Conservation (phyloP, 2,888 invertebrate genomes). For the Clanis bilineata region DNA sequence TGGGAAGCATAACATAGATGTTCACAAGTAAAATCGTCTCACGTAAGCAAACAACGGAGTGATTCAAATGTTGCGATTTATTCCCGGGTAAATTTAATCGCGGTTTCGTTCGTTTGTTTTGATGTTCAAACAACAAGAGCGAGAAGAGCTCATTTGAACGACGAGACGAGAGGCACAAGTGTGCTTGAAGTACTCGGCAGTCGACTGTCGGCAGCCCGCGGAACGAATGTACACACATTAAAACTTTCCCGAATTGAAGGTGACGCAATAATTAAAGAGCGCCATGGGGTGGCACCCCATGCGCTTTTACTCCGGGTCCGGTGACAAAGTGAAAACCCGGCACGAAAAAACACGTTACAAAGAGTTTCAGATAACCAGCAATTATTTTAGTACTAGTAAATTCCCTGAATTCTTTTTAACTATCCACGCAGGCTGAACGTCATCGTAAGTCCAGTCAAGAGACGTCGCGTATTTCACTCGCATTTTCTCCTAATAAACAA, state of each 20-base stretch:
- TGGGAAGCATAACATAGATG: slow-evolving; percentile 12
- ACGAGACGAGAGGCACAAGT: slow-evolving; percentile 61
- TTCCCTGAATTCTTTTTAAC: no score
- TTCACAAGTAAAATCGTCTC: slow-evolving; percentile 25
- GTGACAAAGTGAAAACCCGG: not conserved
- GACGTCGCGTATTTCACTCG: not conserved
- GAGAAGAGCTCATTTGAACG: slow-evolving; percentile 58
- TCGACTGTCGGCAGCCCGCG: slow-evolving; percentile 48
- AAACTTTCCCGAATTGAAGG: slow-evolving; percentile 70
- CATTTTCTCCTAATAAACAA: slow-evolving; percentile 11
- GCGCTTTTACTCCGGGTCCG: not conserved
- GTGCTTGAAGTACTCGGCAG: slow-evolving; percentile 65
- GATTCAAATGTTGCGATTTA: slow-evolving; percentile 41
- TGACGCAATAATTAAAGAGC: slow-evolving; percentile 66
- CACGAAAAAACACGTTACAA: not conserved
- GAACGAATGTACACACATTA: slow-evolving; percentile 75
- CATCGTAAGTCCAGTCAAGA: not conserved
- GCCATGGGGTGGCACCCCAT: slow-evolving; percentile 45
- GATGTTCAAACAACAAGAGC: slow-evolving; percentile 70
- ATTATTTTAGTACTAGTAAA: no score
- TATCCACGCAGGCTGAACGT: not conserved
- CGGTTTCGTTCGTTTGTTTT: slow-evolving; percentile 62
- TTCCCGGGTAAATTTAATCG: slow-evolving; percentile 56
- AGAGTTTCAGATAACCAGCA: no score
- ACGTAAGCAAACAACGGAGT: slow-evolving; percentile 28